Base-by-base conservation (phyloP, 2,888 invertebrate species). In the Agrypnus murinus region DNA sequence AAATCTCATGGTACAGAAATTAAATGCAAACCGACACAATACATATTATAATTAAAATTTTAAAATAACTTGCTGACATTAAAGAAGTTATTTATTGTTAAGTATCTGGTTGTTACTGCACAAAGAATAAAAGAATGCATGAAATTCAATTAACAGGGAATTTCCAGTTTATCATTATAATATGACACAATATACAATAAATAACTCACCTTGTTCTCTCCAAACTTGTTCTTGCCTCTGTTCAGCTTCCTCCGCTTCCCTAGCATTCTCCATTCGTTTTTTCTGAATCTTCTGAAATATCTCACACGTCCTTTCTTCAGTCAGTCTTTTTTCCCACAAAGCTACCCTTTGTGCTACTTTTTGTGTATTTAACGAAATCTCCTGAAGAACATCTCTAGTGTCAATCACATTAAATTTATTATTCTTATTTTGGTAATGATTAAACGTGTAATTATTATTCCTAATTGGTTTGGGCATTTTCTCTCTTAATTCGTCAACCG, bases 321-420 rank as follows among this genome's bases (percentile, higher is more conserved):
- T 90, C 80, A 91, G 88, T 74, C 90, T 88, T 72, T 90, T 86
- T 86, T 92, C 92, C 91, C 91, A 92, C 76, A 90, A 87, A 17
- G 91, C 91, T 70, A 92, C 90, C 77, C 89, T 87, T 74, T 89
- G 88, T 45, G 90, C 87, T 10, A 92, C 92, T 77, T 87, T 87
- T 63, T 84, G 84, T 72, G 84, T 84, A 73, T 87, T 87, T 63
- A 84, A 78, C 5, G 85, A 84, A 38, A 87, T 84, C 74, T 87
- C 87, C 73, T 87, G 85, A 17, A 87, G 79, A 3, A 85, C 85
- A 55, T 86, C 84, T 63, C 84, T 77, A 19, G 75, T 75, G 59
- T 80, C 81, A 38, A 81, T 78, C 48, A 80, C 72, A 65, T 79
- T 81, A 38, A 69, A 77, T 45, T 77, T 78, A 59, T 77, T 79